Conservation (phyloP, 2,888 invertebrate species). For the Cerceris ruficornis region DNA sequence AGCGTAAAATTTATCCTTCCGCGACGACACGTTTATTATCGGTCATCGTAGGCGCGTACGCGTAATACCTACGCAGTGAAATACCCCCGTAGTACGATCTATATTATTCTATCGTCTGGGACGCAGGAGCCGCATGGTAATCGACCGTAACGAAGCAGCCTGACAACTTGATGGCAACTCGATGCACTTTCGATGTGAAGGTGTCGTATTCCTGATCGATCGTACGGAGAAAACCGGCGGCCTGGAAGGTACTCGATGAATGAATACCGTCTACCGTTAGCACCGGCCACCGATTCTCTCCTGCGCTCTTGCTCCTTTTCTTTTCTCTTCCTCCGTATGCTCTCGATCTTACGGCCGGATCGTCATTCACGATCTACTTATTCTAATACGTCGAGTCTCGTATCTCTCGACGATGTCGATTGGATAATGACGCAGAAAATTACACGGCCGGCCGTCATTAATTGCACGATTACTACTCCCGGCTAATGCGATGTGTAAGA, state of each 20-base stretch:
- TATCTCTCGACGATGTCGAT: constrained; percentile 8
- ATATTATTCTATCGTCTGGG: constrained; percentile 33
- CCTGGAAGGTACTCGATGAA: constrained; percentile 20
- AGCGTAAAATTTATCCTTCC: constrained; percentile 10
- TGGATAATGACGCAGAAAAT: constrained; percentile 15
- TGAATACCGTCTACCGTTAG: constrained; percentile 36
- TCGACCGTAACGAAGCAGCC: constrained; percentile 55
- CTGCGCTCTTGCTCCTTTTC: constrained; percentile 3
- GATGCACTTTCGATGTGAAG: constrained; percentile 53
- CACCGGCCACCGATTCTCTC: constrained; percentile 14
- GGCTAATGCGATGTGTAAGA: neutral
- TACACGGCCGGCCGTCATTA: neutral
- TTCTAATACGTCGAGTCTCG: constrained; percentile 8
- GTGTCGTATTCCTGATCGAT: constrained; percentile 49
- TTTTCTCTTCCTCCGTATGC: neutral
- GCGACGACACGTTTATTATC: constrained; percentile 19
- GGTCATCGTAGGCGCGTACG: neutral
- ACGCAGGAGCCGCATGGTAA: constrained; percentile 36
- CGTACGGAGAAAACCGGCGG: constrained; percentile 18
- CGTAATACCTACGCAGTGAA: neutral
- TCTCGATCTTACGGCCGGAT: constrained; percentile 17
- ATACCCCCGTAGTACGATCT: constrained; percentile 20
- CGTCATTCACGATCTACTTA: constrained; percentile 41
- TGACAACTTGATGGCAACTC: constrained; percentile 50
- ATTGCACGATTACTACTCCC: neutral